phyloP scores from a whole-genome alignment of 2,888 invertebrate species.

The Machimus atricapillus region DNA sequence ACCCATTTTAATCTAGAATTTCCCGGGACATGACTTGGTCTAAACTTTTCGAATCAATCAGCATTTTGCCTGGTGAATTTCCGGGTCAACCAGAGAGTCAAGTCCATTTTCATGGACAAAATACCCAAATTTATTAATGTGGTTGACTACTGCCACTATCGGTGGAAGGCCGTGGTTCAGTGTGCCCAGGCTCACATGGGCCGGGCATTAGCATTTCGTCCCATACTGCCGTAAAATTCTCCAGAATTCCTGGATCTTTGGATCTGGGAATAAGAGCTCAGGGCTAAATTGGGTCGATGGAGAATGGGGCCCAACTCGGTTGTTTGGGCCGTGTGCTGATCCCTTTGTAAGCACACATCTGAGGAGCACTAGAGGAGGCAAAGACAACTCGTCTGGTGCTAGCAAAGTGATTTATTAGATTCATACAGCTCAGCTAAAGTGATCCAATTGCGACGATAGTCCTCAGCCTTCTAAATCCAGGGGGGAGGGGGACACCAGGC shows the following conservation, averaged over 20 bases:
- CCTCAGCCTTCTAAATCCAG: conserved; percentile 1
- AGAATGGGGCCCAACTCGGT: not conserved
- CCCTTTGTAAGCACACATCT: conserved; percentile 15
- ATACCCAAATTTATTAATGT: conserved; percentile 24
- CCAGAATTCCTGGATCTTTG: not conserved
- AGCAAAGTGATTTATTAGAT: conserved; percentile 47
- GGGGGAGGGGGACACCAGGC: not conserved
- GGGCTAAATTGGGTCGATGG: conserved; percentile 6
- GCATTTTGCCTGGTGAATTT: conserved; percentile 20
- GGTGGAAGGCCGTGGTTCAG: not conserved
- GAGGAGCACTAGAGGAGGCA: not conserved
- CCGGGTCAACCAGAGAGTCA: conserved; percentile 16
- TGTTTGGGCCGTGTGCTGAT: conserved; percentile 19
- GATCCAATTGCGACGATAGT: conserved; percentile 45
- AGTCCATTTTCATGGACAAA: conserved; percentile 20
- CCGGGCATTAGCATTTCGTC: not conserved
- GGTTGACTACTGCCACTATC: not conserved
- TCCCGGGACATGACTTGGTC: not conserved
- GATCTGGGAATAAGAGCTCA: not conserved
- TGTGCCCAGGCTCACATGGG: not conserved
- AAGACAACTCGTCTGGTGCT: conserved; percentile 25
- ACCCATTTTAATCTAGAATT: not conserved
- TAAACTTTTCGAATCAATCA: conserved; percentile 20
- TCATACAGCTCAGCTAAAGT: conserved; percentile 46
- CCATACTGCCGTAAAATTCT: not conserved